phyloP scores from a whole-genome alignment of 2,888 invertebrate species.

The Temnothorax unifasciatus region DNA sequence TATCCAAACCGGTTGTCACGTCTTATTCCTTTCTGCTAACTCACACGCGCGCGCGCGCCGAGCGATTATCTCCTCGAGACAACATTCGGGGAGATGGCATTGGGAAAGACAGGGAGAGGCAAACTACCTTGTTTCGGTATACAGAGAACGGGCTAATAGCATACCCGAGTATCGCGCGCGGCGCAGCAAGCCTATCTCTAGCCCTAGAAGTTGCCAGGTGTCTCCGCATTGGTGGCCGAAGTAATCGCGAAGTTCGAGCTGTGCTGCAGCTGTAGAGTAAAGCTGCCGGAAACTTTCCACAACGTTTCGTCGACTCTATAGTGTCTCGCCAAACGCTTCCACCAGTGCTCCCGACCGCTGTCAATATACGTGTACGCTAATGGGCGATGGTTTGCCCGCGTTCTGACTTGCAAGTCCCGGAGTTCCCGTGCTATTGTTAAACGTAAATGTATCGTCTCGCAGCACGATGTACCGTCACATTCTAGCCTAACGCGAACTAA shows the following conservation, averaged over 20 bases:
- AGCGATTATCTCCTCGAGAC: slow-evolving; percentile 31
- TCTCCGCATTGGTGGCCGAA: slow-evolving; percentile 62
- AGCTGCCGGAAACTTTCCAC: slow-evolving; percentile 53
- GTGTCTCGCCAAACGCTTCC: slow-evolving; percentile 33
- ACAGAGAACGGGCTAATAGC: neutral
- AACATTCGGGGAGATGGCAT: slow-evolving; percentile 5
- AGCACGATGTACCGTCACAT: neutral
- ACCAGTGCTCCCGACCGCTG: slow-evolving; percentile 23
- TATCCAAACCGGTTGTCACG: slow-evolving; percentile 33
- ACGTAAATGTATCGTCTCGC: slow-evolving; percentile 22
- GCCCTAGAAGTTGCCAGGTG: slow-evolving; percentile 57
- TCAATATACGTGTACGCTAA: slow-evolving; percentile 40
- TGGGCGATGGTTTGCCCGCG: slow-evolving; percentile 15
- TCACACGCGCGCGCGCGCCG: neutral
- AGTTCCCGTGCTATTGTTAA: slow-evolving; percentile 24
- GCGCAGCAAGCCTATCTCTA: slow-evolving; percentile 31
- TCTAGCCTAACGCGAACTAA: neutral
- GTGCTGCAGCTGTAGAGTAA: slow-evolving; percentile 43
- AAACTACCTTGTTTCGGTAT: slow-evolving; percentile 17
- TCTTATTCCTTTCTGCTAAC: slow-evolving; percentile 16
- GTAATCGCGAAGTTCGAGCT: slow-evolving; percentile 54
- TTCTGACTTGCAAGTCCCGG: slow-evolving; percentile 14
- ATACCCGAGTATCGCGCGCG: slow-evolving; percentile 2
- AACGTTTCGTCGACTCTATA: slow-evolving; percentile 47
- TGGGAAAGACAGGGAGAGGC: neutral